These are phyloP conservation scores for Synanthedon andrenaeformis DNA, from an alignment of 2,888 invertebrate genomes.

Conservation along the genomic window DNA sequence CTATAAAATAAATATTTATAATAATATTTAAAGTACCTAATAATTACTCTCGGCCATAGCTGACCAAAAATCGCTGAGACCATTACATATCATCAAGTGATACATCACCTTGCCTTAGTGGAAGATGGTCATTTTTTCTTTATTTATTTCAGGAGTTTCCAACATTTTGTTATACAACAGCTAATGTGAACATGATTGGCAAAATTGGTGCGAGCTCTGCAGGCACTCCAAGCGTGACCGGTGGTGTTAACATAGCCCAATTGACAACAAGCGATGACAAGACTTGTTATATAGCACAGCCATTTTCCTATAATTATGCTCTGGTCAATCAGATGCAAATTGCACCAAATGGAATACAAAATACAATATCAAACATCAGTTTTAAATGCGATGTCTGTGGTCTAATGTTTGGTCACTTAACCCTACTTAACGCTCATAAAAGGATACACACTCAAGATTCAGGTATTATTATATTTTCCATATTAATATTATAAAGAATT, in stretches of 20 bases:
- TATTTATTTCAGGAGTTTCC: slow-evolving; percentile 68
- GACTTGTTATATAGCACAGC: slow-evolving; percentile 81
- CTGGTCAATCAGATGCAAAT: slow-evolving; percentile 88
- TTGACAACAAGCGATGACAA: slow-evolving; percentile 74
- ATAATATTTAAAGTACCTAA: no score
- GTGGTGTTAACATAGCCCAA: slow-evolving; percentile 78
- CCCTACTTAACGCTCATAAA: slow-evolving; percentile 87
- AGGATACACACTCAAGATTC: slow-evolving; percentile 78
- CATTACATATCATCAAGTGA: no score
- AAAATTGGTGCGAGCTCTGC: slow-evolving; percentile 64
- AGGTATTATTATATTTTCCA: slow-evolving; percentile 27
- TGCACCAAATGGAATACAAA: slow-evolving; percentile 75
- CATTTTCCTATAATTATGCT: slow-evolving; percentile 85
- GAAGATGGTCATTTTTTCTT: no score
- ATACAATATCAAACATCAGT: slow-evolving; percentile 83
- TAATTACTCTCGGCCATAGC: no score
- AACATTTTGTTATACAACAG: slow-evolving; percentile 77
- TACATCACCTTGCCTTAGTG: no score
- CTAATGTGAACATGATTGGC: slow-evolving; percentile 76
- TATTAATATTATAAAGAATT: no score
- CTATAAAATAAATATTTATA: no score
- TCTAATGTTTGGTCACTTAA: slow-evolving; percentile 85
- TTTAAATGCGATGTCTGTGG: slow-evolving; percentile 92
- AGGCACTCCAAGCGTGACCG: slow-evolving; percentile 47
- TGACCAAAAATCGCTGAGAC: no score